phyloP scores from a whole-genome alignment of 2,888 invertebrate species.

The Tuta absoluta region DNA sequence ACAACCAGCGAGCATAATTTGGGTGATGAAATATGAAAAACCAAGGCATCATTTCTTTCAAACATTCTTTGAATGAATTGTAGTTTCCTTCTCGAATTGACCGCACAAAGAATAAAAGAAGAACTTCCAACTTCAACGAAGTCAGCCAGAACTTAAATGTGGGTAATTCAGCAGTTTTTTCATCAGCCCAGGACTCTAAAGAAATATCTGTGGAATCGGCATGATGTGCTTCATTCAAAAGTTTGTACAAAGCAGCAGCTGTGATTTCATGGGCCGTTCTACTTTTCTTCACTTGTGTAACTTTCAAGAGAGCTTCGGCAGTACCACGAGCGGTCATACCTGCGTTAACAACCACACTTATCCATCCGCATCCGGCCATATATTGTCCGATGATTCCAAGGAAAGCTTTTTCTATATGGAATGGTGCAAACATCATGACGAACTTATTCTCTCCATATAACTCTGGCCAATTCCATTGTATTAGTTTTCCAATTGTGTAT shows the following conservation, averaged over 20 bases:
- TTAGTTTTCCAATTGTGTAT: constrained; percentile 29
- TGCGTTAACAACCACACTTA: constrained; percentile 17
- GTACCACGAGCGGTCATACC: no score
- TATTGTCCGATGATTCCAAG: no score
- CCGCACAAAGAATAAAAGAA: constrained; percentile 28
- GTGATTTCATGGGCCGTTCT: constrained; percentile 20
- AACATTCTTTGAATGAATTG: background rate
- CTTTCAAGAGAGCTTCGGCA: constrained; percentile 19
- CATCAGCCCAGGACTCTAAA: background rate
- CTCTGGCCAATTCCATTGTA: constrained; percentile 25
- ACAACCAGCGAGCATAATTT: constrained; percentile 29
- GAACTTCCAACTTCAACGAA: constrained; percentile 13
- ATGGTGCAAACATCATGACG: constrained; percentile 26
- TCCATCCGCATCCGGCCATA: constrained; percentile 23
- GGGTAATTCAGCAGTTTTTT: background rate
- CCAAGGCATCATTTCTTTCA: constrained; percentile 19
- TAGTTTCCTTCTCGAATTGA: constrained; percentile 14
- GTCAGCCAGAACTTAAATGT: background rate
- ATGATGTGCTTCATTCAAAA: background rate
- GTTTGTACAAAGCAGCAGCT: constrained; percentile 22
- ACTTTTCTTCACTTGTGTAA: constrained; percentile 11
- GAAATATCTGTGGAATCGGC: background rate
- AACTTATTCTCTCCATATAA: constrained; percentile 25
- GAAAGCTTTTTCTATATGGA: constrained; percentile 26
- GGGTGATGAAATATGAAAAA: constrained; percentile 30